Evolutionary conservation across 2,888 invertebrate species (phyloP).

Genomic region (Eubasilissa splendida): DNA sequence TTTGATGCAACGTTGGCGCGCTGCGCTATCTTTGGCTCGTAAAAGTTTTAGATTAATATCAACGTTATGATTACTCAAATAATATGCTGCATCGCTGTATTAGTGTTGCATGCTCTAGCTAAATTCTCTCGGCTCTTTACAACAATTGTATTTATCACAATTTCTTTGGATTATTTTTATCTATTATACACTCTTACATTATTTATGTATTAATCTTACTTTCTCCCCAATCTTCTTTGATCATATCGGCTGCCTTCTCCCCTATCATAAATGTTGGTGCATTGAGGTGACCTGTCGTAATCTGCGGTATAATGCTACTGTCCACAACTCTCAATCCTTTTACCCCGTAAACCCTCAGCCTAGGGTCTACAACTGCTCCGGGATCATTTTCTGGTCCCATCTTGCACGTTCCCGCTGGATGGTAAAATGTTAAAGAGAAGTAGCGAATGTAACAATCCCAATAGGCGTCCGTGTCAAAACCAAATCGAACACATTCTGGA

Average conservation of each 20-base stretch:
- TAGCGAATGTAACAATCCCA: constrained; percentile 79
- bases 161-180: too few species aligned
- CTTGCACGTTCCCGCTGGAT: constrained; percentile 78
- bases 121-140: too few species aligned
- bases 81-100: too few species aligned
- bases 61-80: too few species aligned
- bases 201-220: not conserved
- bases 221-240: constrained; percentile 73
- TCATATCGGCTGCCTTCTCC: constrained; percentile 83
- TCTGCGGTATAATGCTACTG: constrained; percentile 85
- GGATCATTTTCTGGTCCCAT: constrained; percentile 75
- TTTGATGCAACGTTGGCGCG: too few species aligned
- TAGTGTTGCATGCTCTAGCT: too few species aligned
- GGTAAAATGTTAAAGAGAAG: constrained; percentile 80
- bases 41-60: too few species aligned
- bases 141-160: too few species aligned
- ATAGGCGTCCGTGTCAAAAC: constrained; percentile 76
- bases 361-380: constrained; percentile 76
- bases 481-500: constrained; percentile 72
- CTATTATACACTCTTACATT: too few species aligned
- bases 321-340: constrained; percentile 82
- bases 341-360: constrained; percentile 78
- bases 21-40: too few species aligned
- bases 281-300: constrained; percentile 84
- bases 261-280: constrained; percentile 86